A percentile compares a stretch with the other conserved stretches of the same genome.
phyloP scores from a whole-genome alignment of 2,888 invertebrate species.

The Cactoblastis cactorum region DNA sequence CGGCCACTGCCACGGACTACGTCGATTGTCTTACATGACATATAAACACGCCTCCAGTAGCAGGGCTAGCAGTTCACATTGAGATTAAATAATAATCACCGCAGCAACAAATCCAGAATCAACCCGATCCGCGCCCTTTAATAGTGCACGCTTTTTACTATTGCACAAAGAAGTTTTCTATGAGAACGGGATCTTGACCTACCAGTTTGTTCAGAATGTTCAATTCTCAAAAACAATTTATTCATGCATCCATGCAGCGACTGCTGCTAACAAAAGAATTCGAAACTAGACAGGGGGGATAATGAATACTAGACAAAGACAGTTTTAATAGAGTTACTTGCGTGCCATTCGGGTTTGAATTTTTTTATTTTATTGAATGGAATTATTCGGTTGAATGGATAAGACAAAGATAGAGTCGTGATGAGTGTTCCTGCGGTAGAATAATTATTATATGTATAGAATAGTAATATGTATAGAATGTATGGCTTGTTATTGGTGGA shows the following conservation, averaged over 20 bases:
- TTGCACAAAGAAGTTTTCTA: conserved; percentile 70
- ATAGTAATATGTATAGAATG: conserved; percentile 25
- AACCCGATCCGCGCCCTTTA: conserved; percentile 67
- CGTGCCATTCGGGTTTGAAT: conserved; percentile 61
- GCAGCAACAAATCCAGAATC: conserved; percentile 43
- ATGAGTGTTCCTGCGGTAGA: conserved; percentile 5
- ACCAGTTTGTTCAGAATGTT: conserved; percentile 73
- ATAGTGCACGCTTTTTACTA: conserved; percentile 73
- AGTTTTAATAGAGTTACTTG: conserved; percentile 74
- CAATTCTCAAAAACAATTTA: conserved; percentile 74
- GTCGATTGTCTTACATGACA: conserved; percentile 21
- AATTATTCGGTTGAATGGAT: conserved; percentile 27
- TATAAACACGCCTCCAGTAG: conserved; percentile 19
- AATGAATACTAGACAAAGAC: conserved; percentile 75
- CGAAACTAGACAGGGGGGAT: conserved; percentile 76
- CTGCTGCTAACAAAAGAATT: conserved; percentile 71
- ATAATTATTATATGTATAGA: conserved; percentile 9
- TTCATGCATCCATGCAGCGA: conserved; percentile 75
- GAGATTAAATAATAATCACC: conserved; percentile 52
- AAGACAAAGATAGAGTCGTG: conserved; percentile 10
- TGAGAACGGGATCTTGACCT: conserved; percentile 79
- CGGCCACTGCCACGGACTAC: conserved; percentile 28
- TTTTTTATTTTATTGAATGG: conserved; percentile 46
- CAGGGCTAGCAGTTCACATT: conserved; percentile 16
- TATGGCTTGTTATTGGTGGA: conserved; percentile 61